Evolutionary conservation across 2,797 vertebrate genomes (phyloP).

Genomic region (Denticeps clupeoides): DNA sequence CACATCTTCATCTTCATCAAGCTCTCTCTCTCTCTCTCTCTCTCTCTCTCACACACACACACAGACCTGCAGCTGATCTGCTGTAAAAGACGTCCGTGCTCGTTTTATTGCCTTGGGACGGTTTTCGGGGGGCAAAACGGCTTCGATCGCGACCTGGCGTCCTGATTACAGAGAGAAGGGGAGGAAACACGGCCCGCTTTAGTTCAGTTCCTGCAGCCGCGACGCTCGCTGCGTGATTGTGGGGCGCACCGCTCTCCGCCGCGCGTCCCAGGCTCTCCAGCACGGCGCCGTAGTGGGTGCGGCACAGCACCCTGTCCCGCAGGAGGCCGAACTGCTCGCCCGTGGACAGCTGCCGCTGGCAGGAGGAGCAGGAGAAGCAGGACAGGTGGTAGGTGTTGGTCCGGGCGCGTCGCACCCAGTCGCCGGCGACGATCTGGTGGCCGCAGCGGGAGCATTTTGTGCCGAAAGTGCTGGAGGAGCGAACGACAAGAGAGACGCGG

Average conservation of each 20-base stretch:
- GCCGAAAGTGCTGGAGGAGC: slow-evolving; percentile 72
- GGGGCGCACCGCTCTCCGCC: slow-evolving; percentile 85
- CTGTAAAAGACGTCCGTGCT: slow-evolving; percentile 93
- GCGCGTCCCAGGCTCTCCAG: slow-evolving; percentile 82
- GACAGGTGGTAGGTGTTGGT: slow-evolving; percentile 91
- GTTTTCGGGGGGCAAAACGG: slow-evolving; percentile 63
- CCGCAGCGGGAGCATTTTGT: slow-evolving; percentile 92
- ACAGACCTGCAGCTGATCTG: slow-evolving; percentile 88
- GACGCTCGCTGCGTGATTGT: too few species aligned
- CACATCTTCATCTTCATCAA: too few species aligned
- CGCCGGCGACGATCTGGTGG: slow-evolving; percentile 82
- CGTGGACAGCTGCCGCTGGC: slow-evolving; percentile 86
- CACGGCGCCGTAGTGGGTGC: slow-evolving; percentile 84
- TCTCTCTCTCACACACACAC: too few species aligned
- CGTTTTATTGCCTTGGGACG: slow-evolving; percentile 85
- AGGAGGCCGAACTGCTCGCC: slow-evolving; percentile 91
- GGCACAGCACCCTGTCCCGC: slow-evolving; percentile 84
- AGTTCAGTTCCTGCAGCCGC: too few species aligned
- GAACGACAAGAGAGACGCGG: too few species aligned
- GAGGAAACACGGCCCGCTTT: too few species aligned
- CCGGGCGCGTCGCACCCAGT: slow-evolving; percentile 88
- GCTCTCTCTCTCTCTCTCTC: too few species aligned
- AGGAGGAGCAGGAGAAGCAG: slow-evolving; percentile 88
- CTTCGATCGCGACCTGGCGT: slow-evolving; percentile 71
- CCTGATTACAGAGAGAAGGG: slow-evolving; percentile 49